Evolutionary conservation across 2,888 invertebrate genomes (phyloP), one percentile per base, ranked within the genome.

Genomic region (Pyrrhosoma nymphula): DNA sequence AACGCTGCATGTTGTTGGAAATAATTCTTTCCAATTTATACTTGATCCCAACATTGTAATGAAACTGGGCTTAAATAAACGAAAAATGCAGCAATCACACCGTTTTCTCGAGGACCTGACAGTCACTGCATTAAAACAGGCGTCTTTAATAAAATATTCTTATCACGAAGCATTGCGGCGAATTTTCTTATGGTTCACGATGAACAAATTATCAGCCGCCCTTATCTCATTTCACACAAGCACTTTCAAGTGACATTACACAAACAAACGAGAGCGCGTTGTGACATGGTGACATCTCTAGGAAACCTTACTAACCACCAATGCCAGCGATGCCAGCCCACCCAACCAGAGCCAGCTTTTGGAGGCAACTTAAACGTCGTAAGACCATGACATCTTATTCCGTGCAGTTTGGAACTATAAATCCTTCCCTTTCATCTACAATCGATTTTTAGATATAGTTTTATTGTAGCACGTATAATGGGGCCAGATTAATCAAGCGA

Each of bases 1-100:
- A 96, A 98, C 98, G 96, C 98, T 99, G 96, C 98, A 97, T 97
- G 98, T 98, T 95, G 98, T 98, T 26, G 99, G 99, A 97, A 99
- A 99, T 96, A 99, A 97, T 96, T 98, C 98, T n/a, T 96, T 96
- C 95, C 96, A 96, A 95, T 95, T 96, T 63, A 95, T 95, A 88
- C 95, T 90, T 6, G 56, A 35, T 26, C 90, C 95, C n/a, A 95
- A 63, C 95, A 95, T 90, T 75, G 95, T 95, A n/a, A 20, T 69
- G 16, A 14, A 20, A 63, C 60, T 91, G 6, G 26, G 10, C 47
- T 47, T 23, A 26, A 26, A 14, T 47, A 26, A n/a, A 47, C 39
- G 4, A 69, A 23, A 93, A n/a, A 69, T 69, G 23, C 6, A 69
- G 47, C 69, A 69, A 23, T 39, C 16, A 16, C 35, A 69, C 8